Evolutionary conservation across 2,797 vertebrate genomes (phyloP).

Genomic region (Tympanoctomys barrerae): DNA sequence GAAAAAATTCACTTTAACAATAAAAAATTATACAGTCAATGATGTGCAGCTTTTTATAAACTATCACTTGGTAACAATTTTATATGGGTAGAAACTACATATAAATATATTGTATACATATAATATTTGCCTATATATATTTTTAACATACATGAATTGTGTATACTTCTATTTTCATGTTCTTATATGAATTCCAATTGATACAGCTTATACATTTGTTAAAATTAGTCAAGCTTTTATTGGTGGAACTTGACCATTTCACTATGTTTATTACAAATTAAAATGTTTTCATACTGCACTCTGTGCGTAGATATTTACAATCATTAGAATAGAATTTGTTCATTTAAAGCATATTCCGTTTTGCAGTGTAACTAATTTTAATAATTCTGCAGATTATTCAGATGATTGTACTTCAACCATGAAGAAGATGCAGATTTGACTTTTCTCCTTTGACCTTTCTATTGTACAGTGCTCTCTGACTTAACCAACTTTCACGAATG

Average conservation of each 20-base stretch:
- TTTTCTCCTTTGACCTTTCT: neutral
- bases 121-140: neutral
- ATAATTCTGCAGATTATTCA: neutral
- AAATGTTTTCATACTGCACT: neutral
- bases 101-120: neutral
- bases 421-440: neutral
- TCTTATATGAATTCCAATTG: neutral
- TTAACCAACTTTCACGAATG: neutral
- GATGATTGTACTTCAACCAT: neutral
- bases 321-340: neutral
- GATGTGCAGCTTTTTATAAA: neutral
- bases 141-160: neutral
- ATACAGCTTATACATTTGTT: neutral
- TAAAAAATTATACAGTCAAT: neutral
- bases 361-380: slow-evolving; percentile 27
- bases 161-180: neutral
- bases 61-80: neutral
- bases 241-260: neutral
- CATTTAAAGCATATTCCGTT: neutral
- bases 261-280: neutral
- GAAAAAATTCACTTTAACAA: neutral
- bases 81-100: neutral
- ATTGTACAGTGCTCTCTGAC: neutral
- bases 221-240: neutral
- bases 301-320: neutral